phyloP scores from a whole-genome alignment of 2,797 vertebrate genomes.

The Ciconia nigra region DNA sequence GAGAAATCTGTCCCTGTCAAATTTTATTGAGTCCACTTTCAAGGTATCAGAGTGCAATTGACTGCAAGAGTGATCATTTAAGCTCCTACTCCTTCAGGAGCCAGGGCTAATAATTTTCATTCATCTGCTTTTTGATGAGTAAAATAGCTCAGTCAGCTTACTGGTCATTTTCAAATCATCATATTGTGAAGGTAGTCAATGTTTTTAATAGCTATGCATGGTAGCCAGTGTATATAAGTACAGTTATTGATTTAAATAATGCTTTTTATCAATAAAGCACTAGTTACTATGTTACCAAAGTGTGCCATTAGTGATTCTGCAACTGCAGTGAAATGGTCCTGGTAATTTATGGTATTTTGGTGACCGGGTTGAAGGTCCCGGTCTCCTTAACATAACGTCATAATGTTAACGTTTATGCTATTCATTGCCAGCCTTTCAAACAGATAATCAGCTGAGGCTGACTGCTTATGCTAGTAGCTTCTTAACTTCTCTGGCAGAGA shows the following conservation, averaged over 20 bases:
- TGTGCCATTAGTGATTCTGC: not conserved
- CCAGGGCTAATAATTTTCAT: not conserved
- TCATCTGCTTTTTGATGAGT: not conserved
- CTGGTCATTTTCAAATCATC: slow-evolving; percentile 18
- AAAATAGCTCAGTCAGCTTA: not conserved
- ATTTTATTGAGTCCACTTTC: not conserved
- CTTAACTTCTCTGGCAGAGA: not conserved
- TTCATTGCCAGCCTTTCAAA: slow-evolving; percentile 2
- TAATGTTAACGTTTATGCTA: not conserved
- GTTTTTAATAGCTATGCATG: slow-evolving; percentile 29
- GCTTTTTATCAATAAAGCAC: slow-evolving; percentile 15
- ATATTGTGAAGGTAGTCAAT: not conserved
- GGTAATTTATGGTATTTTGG: not conserved
- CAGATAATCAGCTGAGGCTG: not conserved
- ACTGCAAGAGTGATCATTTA: not conserved
- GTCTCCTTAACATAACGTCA: too few species aligned
- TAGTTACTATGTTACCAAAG: slow-evolving; percentile 4
- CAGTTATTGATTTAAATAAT: slow-evolving; percentile 35
- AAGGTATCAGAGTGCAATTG: not conserved
- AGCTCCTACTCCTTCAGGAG: not conserved
- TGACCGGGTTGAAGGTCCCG: not conserved
- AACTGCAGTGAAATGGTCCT: not conserved
- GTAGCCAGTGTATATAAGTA: not conserved
- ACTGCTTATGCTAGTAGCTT: not conserved
- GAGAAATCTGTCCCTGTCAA: not conserved